Evolutionary conservation across 2,888 invertebrate species (phyloP), one percentile per base, ranked within the genome.

Genomic region (Strigamia maritima): DNA sequence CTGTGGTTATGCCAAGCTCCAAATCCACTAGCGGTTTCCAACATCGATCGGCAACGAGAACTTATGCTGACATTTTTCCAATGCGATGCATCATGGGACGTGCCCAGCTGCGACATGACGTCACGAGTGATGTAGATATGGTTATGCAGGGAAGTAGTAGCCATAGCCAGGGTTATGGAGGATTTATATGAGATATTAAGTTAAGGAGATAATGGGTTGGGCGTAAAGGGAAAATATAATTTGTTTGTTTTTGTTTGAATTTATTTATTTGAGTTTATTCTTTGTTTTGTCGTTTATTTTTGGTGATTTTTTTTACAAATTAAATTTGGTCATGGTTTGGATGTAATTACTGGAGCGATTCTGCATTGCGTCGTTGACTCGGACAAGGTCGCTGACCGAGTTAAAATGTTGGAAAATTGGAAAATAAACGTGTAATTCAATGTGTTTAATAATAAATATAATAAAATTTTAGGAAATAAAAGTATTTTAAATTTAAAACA

Each of bases 51-150:
- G 78, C 38, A 19, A 8, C 54, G 78, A 60, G 31, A 26, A 28
- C 65, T 78, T 65, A 78, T 19, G 54, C 78, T 28, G 78, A 49
- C 78, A 78, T 78, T 78, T 78, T 77, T 54, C 22, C 12, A n/a
- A 8, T 35, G 78, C 65, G 28, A 10, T 78, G 78, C 78, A 78
- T 54, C 26, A 19, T 60, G 78, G 78, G 78, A n/a, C 7, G 6
- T 35, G 60, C 60, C 60, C 60, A 65, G 60, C 60, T 65, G 60
- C 60, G 60, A 65, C 60, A 35, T 75, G 38, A 75, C 31, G 75
- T 75, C 75, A 75, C 24, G 22, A 0, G 16, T 74, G 49, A 49
- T 22, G 60, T 65, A 22, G 24, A 65, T 65, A 19, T 19, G 60
- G 44, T 24, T 1, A 24, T 65, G 60, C 60, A 24, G 60, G 60